phyloP scores from a whole-genome alignment of 2,113 vertebrate genomes.

The Numenius arquata region DNA sequence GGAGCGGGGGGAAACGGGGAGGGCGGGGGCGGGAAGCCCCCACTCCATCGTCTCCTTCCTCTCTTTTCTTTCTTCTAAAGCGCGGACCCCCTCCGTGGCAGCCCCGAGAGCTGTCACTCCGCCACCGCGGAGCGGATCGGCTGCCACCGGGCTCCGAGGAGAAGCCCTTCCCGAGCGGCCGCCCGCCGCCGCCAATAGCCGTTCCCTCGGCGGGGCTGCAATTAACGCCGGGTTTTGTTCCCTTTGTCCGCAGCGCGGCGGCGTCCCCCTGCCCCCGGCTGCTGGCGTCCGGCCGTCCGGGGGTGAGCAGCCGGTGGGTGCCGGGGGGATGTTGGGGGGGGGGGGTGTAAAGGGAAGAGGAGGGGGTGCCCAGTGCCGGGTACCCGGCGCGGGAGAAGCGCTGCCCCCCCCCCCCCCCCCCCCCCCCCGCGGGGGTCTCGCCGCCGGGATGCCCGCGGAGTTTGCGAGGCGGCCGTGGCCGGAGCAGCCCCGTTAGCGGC shows the following conservation, averaged over 20 bases:
- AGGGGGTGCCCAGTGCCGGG: neutral
- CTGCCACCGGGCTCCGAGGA: neutral
- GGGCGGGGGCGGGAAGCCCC: neutral
- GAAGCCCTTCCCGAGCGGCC: neutral
- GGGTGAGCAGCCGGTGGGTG: neutral
- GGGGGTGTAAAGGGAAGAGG: too few species aligned
- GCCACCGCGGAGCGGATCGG: conserved; percentile 18
- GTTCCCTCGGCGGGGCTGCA: conserved; percentile 58
- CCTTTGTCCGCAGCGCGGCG: neutral
- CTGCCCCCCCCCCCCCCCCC: too few species aligned
- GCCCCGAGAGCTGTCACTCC: conserved; percentile 39
- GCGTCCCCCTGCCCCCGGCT: too few species aligned
- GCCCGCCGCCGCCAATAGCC: conserved; percentile 43
- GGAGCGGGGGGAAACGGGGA: neutral
- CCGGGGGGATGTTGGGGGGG: neutral
- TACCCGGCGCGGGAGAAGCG: neutral
- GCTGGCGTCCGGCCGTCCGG: neutral
- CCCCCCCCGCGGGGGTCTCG: neutral
- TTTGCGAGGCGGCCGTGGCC: neutral
- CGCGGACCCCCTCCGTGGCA: neutral
- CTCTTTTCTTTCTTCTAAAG: neutral
- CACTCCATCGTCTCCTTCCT: conserved; percentile 1
- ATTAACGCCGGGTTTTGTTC: conserved; percentile 64
- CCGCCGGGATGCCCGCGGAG: neutral
- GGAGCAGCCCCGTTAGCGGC: neutral